phyloP scores from a whole-genome alignment of 2,888 invertebrate genomes.

The Sesamia inferens region DNA sequence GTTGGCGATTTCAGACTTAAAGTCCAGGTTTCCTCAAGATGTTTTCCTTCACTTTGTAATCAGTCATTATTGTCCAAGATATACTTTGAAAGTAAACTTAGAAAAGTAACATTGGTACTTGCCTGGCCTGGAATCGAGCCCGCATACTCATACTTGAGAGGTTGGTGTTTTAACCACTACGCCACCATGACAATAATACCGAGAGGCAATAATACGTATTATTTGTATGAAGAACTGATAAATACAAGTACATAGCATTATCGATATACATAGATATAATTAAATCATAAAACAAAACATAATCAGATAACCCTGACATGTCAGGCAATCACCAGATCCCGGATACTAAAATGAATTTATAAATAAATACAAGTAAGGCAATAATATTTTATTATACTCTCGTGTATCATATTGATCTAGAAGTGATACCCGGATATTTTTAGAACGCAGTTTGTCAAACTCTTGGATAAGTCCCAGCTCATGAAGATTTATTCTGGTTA shows the following conservation, averaged over 20 bases:
- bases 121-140: too few relatives aligned
- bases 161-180: too few relatives aligned
- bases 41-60: too few relatives aligned
- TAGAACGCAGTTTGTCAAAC: conserved; percentile 71
- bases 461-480: conserved; percentile 77
- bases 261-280: neutral
- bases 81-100: too few relatives aligned
- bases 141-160: too few relatives aligned
- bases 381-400: neutral
- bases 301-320: neutral
- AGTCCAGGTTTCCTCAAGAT: too few relatives aligned
- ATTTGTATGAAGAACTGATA: neutral
- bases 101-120: too few relatives aligned
- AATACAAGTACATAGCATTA: neutral
- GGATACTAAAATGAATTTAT: conserved; percentile 4
- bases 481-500: conserved; percentile 64
- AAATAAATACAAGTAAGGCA: neutral
- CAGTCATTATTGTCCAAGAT: too few relatives aligned
- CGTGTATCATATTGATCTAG: conserved; percentile 38
- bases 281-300: neutral
- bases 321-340: too few relatives aligned
- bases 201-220: neutral
- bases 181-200: too few relatives aligned
- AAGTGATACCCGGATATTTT: conserved; percentile 68
- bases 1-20: too few relatives aligned